Conservation (phyloP, 2,113 vertebrate species). For the Ammodytes marinus region DNA sequence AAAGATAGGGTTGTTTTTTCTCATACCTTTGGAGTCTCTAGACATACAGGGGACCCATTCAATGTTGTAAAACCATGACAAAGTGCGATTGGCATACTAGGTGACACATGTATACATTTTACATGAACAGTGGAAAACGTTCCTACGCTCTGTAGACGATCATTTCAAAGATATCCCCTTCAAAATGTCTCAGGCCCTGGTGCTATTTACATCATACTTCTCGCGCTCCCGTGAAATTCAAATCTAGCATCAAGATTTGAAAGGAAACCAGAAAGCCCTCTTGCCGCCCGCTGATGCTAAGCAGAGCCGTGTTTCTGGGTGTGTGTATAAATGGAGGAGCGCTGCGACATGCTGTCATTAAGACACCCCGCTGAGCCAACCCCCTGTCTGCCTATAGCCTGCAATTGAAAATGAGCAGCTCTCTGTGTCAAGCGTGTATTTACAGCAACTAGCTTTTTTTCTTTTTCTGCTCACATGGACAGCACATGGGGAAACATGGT, state of each 20-base stretch:
- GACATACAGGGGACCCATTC: no score
- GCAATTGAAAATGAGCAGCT: conserved; percentile 74
- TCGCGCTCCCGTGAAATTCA: not conserved
- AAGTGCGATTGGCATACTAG: conserved; percentile 2
- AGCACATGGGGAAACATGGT: conserved; percentile 57
- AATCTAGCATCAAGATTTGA: conserved; percentile 42
- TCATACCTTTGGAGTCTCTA: no score
- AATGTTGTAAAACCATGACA: no score
- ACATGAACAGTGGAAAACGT: conserved; percentile 10
- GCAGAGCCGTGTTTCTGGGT: conserved; percentile 59
- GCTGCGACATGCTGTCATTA: conserved; percentile 74
- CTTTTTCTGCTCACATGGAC: conserved; percentile 38
- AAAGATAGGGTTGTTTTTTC: no score
- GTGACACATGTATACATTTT: not conserved
- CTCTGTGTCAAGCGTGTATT: conserved; percentile 68
- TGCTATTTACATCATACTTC: conserved; percentile 47
- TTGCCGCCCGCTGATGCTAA: conserved; percentile 21
- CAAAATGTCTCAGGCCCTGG: conserved; percentile 7
- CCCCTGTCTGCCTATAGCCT: conserved; percentile 63
- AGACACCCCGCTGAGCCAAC: conserved; percentile 73
- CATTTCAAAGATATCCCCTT: conserved; percentile 7
- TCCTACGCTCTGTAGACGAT: conserved; percentile 21
- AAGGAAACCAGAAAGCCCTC: conserved; percentile 20
- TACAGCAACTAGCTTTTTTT: conserved; percentile 32
- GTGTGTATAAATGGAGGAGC: conserved; percentile 55